Conservation (phyloP, 1,140 invertebrate genomes). For the Lepidurus apus region DNA sequence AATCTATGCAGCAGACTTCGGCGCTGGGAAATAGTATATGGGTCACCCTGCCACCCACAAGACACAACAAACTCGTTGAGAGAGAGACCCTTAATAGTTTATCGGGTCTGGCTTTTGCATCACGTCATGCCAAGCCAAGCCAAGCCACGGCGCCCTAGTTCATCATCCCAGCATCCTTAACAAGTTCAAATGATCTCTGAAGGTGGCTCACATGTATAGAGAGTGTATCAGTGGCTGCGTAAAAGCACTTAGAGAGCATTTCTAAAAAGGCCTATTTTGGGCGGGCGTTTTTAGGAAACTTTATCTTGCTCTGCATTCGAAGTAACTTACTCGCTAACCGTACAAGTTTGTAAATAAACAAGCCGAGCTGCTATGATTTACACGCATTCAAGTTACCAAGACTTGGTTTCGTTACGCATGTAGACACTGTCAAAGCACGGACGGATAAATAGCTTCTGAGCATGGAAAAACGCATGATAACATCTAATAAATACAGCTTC, state of each 20-base stretch:
- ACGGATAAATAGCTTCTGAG: too few relatives aligned
- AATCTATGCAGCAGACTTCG: not conserved
- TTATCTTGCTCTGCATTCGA: too few relatives aligned
- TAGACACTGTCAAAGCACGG: too few relatives aligned
- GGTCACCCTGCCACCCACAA: not conserved
- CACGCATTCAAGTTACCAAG: too few relatives aligned
- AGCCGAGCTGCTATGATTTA: too few relatives aligned
- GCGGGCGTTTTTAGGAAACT: too few relatives aligned
- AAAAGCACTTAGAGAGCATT: not conserved
- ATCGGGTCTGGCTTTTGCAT: conserved; percentile 10
- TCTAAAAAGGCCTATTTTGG: not conserved
- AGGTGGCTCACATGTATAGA: not conserved
- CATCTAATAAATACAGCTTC: too few relatives aligned
- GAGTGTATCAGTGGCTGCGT: not conserved
- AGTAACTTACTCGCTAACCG: too few relatives aligned
- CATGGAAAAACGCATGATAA: too few relatives aligned
- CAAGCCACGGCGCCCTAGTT: not conserved
- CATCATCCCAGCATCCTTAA: not conserved
- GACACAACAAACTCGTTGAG: conserved; percentile 1
- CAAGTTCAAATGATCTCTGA: not conserved
- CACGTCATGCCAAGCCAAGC: not conserved
- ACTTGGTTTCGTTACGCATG: too few relatives aligned
- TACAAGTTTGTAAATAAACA: too few relatives aligned
- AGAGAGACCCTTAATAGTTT: conserved; percentile 1
- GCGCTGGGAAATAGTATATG: not conserved